Evolutionary conservation across 2,888 invertebrate species (phyloP), one percentile per base, ranked within the genome.

Genomic region (Pterobdella sp.): DNA sequence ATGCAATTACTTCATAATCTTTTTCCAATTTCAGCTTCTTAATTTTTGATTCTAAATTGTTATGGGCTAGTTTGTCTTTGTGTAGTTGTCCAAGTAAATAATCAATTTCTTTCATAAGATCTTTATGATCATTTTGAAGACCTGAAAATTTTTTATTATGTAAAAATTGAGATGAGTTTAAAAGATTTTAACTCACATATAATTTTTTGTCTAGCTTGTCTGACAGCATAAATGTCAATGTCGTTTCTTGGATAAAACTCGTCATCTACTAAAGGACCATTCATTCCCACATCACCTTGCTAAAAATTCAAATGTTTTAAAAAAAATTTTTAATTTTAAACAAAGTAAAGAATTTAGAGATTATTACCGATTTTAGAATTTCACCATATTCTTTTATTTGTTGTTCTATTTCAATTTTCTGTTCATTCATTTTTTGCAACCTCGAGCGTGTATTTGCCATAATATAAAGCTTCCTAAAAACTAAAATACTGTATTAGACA

Each of bases 171-270:
- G n/a, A n/a, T n/a, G n/a, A n/a, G n/a, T n/a, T n/a, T n/a, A 42
- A 34, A 63, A 34, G 37, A 34, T 37, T 29, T 60, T 42, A 29
- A 64, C 88, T 87, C 86, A 91, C 94, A 92, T 81, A 92, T 91
- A 73, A 97, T 92, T 79, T 88, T 87, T 80, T 93, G 91, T 67
- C 96, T 87, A 0, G 94, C 92, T 81, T 90, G 89, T 72, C 95
- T 87, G 0, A 95, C 92, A 85, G 93, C 90, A 82, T 92, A 92
- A 0, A 95, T 89, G 83, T 97, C 94, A 76, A 97, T 90, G 80
- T 93, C 92, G 77, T 87, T 88, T 63, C 93, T 87, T 0, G 96
- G 96, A 84, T 87, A 97, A 0, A 92, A 94, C 79, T 94, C 90
- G 0, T 82, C 81, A 82, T 97, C 96, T 0, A 95, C 89, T 72